Evolutionary conservation across 2,888 invertebrate genomes (phyloP).

Genomic region (Cosmopolites sordidus): DNA sequence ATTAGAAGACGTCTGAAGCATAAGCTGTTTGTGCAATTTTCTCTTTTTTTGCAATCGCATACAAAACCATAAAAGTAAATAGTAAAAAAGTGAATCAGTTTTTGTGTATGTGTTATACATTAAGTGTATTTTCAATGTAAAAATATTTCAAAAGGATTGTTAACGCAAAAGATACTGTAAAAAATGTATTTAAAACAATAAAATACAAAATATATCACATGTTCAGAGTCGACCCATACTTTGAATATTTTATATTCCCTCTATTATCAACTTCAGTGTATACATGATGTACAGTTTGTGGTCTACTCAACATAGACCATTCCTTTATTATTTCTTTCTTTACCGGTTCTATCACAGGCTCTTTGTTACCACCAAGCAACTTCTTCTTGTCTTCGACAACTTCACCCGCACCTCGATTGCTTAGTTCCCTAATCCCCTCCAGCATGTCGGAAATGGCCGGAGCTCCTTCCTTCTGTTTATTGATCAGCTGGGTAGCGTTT

Average conservation of each 20-base stretch:
- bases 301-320: constrained; percentile 9
- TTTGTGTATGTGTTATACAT: too few species aligned
- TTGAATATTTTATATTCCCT: constrained; percentile 21
- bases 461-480: constrained; percentile 27
- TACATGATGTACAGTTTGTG: constrained; percentile 2
- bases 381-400: constrained; percentile 7
- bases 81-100: too few species aligned
- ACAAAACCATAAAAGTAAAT: too few species aligned
- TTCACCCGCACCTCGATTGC: constrained; percentile 28
- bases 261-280: constrained; percentile 20
- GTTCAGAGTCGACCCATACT: constrained; percentile 10
- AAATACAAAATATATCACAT: constrained; percentile 9
- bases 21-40: too few species aligned
- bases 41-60: too few species aligned
- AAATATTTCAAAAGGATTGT: too few species aligned
- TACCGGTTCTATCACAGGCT: not conserved
- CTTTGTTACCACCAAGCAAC: not conserved
- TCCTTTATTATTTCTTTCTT: constrained; percentile 16
- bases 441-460: constrained; percentile 44
- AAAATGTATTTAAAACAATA: not conserved
- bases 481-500: constrained; percentile 33
- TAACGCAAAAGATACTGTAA: too few species aligned
- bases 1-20: too few species aligned
- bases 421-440: constrained; percentile 36
- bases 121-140: too few species aligned